Conservation (phyloP, 2,888 invertebrate species). For the Apamea epomidion region DNA sequence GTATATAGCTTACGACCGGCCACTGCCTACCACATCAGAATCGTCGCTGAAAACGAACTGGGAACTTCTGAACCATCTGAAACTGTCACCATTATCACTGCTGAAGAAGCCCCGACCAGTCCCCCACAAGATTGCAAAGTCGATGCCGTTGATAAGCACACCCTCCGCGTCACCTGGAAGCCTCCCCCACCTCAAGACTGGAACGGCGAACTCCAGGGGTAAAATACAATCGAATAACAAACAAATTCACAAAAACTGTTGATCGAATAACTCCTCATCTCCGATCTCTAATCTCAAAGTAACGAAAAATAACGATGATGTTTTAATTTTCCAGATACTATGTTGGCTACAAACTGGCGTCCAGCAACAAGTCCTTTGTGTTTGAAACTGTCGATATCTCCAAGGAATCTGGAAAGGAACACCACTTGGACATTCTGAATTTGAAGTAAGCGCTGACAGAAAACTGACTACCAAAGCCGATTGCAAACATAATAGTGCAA, state of each 20-base stretch:
- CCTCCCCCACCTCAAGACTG: constrained; percentile 96
- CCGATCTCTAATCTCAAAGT: background rate
- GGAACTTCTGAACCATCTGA: constrained; percentile 98
- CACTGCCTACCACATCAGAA: constrained; percentile 97
- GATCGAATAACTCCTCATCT: background rate
- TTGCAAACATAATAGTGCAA: background rate
- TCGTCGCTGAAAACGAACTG: constrained; percentile 98
- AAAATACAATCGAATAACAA: constrained; percentile 39
- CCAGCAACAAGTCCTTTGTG: constrained; percentile 96
- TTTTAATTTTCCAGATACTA: constrained; percentile 93
- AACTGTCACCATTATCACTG: constrained; percentile 98
- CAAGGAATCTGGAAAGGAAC: constrained; percentile 97
- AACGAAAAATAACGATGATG: background rate
- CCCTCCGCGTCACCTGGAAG: constrained; percentile 96
- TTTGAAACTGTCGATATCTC: constrained; percentile 98
- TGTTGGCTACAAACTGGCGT: constrained; percentile 96
- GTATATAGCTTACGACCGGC: constrained; percentile 97
- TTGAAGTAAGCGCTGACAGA: constrained; percentile 90
- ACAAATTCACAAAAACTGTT: too few species aligned
- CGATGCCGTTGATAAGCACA: constrained; percentile 96
- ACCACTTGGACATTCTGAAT: constrained; percentile 95
- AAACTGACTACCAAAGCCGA: background rate
- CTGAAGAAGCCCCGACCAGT: constrained; percentile 97
- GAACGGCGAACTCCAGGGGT: constrained; percentile 96
- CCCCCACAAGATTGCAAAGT: constrained; percentile 96